Evolutionary conservation across 2,113 vertebrate genomes (phyloP).

Genomic region (Mystacornis crossleyi): DNA sequence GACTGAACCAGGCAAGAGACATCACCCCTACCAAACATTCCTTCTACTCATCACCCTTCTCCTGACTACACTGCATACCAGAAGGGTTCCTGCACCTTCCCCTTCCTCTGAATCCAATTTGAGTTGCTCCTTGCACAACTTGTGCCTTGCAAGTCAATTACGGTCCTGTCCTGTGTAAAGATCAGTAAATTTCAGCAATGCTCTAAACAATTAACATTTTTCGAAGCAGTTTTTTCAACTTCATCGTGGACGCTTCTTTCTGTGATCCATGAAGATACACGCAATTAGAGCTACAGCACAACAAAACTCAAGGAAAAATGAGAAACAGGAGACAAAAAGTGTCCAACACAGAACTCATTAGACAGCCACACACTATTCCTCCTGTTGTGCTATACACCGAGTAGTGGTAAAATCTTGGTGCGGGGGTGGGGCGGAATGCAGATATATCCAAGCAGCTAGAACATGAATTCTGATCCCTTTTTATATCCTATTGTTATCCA

Average conservation of each 20-base stretch:
- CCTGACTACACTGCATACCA: not conserved
- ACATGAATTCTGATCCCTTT: constrained; percentile 10
- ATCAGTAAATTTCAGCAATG: not conserved
- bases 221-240: not conserved
- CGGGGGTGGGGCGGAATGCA: fast-evolving
- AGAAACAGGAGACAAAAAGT: not conserved
- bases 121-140: not conserved
- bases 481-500: constrained; percentile 13
- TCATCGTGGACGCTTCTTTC: constrained; percentile 4
- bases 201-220: constrained; percentile 3
- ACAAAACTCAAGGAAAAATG: not conserved
- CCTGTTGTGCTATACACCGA: not conserved
- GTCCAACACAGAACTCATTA: constrained; percentile 3
- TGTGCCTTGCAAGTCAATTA: not conserved
- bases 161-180: not conserved
- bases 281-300: not conserved
- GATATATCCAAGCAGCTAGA: not conserved
- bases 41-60: not conserved
- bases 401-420: not conserved
- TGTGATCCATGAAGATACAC: not conserved
- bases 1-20: not conserved
- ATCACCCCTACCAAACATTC: not conserved
- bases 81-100: not conserved
- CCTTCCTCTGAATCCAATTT: not conserved
- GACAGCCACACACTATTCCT: not conserved